Conservation (phyloP, 2,113 vertebrate genomes). For the Myotis lucifugus region DNA sequence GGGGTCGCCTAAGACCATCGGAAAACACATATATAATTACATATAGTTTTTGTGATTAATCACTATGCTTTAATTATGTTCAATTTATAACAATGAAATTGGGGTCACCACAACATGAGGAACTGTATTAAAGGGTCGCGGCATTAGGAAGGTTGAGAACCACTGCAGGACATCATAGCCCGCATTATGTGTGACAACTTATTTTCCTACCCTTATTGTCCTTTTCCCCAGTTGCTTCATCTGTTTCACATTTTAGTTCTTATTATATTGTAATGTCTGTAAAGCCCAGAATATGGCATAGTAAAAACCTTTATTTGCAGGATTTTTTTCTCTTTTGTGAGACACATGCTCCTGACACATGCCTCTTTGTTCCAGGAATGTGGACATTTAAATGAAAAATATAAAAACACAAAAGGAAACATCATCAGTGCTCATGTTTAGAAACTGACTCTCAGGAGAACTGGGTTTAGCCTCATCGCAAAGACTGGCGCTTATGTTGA, state of each 20-base stretch:
- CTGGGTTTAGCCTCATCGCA: background rate
- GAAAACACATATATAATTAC: no score
- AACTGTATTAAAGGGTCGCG: no score
- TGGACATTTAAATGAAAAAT: background rate
- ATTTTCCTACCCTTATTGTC: rapidly evolving
- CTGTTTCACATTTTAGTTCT: background rate
- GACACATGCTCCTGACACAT: background rate
- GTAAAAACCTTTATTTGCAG: background rate
- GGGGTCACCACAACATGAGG: no score
- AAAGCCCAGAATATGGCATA: background rate
- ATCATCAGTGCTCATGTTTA: background rate
- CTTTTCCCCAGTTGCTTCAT: background rate
- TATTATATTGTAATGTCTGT: background rate
- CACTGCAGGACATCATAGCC: background rate
- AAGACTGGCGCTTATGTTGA: background rate
- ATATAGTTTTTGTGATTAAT: no score
- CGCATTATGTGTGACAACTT: no score
- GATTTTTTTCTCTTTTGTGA: background rate
- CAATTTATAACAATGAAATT: no score
- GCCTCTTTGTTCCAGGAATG: slow-evolving; percentile 3
- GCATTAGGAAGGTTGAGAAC: no score
- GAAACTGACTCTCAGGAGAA: background rate
- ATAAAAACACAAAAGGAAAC: background rate
- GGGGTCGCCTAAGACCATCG: no score
- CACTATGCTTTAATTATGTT: no score